These are phyloP conservation scores for Azorinus chamasolen DNA, from an alignment of 2,888 invertebrate species.

Conservation along the genomic window DNA sequence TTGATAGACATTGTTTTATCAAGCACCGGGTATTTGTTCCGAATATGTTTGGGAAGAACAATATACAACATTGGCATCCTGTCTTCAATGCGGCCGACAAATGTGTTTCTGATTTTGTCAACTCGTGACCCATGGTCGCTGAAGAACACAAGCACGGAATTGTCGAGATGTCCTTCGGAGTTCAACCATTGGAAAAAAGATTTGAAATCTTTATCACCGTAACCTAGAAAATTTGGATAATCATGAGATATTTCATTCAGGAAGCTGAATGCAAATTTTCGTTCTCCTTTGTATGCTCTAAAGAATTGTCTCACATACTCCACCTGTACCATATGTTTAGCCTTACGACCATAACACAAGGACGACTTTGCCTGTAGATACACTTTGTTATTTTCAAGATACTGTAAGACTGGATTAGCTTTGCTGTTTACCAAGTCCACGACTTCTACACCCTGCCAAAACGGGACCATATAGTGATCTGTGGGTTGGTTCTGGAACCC, in stretches of 20 bases:
- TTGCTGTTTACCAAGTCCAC: constrained; percentile 22
- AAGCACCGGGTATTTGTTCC: constrained; percentile 89
- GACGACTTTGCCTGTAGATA: constrained; percentile 37
- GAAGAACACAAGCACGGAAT: constrained; percentile 86
- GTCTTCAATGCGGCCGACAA: constrained; percentile 93
- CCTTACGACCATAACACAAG: constrained; percentile 49
- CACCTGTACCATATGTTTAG: constrained; percentile 88
- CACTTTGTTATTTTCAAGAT: constrained; percentile 50
- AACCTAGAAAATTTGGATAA: constrained; percentile 92
- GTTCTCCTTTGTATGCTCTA: constrained; percentile 88
- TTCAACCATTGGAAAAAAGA: constrained; percentile 88
- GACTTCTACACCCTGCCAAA: constrained; percentile 46
- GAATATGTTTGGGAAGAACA: constrained; percentile 91
- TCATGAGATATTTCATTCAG: constrained; percentile 94
- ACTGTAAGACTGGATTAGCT: constrained; percentile 41
- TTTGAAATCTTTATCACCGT: constrained; percentile 91
- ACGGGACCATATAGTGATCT: constrained; percentile 66
- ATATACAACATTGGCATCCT: constrained; percentile 93
- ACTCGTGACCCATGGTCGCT: constrained; percentile 97
- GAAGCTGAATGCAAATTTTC: constrained; percentile 95
- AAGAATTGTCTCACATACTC: constrained; percentile 89
- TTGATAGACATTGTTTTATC: constrained; percentile 90
- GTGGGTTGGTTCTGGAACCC: constrained; percentile 61
- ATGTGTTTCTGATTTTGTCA: constrained; percentile 93
- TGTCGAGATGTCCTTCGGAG: constrained; percentile 73